Evolutionary conservation across 1,140 invertebrate species (phyloP).

Genomic region (Gryllus bimaculatus): DNA sequence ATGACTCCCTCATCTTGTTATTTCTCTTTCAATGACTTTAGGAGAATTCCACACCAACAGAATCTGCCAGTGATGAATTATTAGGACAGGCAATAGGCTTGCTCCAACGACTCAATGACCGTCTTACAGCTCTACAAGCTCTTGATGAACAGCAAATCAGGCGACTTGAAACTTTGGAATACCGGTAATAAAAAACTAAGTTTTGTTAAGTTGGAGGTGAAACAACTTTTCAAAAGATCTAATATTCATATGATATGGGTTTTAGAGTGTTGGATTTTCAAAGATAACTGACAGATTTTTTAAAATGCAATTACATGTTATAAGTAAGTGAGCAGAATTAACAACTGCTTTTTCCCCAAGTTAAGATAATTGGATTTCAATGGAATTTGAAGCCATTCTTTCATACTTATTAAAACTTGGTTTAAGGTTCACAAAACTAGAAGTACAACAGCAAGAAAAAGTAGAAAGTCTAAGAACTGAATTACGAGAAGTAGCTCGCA

Average conservation of each 20-base stretch:
- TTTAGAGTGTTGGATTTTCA: no score
- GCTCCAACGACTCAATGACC: constrained; percentile 31
- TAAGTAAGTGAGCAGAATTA: no score
- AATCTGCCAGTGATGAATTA: background rate
- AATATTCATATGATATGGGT: no score
- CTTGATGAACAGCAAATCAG: constrained; percentile 35
- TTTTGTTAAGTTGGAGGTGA: background rate
- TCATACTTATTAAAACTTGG: background rate
- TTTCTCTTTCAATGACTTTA: background rate
- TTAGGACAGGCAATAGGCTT: background rate
- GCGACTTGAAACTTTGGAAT: constrained; percentile 37
- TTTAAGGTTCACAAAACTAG: constrained; percentile 30
- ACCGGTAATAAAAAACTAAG: constrained; percentile 31
- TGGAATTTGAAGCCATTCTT: no score
- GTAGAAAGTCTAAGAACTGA: constrained; percentile 25
- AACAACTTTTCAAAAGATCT: no score
- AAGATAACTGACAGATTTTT: no score
- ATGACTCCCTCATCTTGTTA: no score
- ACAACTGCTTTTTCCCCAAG: no score
- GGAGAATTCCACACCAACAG: background rate
- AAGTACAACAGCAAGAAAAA: constrained; percentile 31
- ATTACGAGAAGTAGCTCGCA: constrained; percentile 25
- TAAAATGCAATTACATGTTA: no score
- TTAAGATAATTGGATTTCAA: no score
- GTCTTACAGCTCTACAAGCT: constrained; percentile 34